Conservation (phyloP, 2,797 vertebrate species). For the Acomys russatus region DNA sequence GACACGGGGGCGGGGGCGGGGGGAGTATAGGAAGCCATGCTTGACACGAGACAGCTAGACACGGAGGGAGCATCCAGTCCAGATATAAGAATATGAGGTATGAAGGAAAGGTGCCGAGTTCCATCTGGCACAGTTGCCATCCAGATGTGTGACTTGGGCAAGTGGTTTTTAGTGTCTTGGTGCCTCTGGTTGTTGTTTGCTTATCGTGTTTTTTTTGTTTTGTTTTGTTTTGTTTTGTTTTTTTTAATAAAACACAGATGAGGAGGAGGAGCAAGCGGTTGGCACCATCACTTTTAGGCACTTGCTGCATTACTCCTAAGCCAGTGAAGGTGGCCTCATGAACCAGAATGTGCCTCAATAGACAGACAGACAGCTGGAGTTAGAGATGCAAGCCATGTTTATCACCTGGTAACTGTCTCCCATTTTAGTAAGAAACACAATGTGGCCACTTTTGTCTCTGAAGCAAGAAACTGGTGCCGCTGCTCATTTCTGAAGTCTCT, state of each 20-base stretch:
- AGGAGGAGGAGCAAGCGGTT: background rate
- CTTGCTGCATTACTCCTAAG: background rate
- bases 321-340: background rate
- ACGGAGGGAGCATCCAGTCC: background rate
- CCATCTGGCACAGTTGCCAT: background rate
- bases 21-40: background rate
- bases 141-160: background rate
- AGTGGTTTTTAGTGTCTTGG: background rate
- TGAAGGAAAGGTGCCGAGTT: background rate
- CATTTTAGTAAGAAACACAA: background rate
- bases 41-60: background rate
- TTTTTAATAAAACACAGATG: background rate
- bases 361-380: background rate
- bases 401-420: background rate
- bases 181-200: background rate
- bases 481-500: background rate
- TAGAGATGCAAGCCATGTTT: background rate
- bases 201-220: background rate
- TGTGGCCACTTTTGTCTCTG: background rate
- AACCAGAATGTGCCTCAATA: background rate
- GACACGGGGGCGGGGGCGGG: background rate
- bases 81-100: background rate
- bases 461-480: slow-evolving; percentile 28
- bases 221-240: slow-evolving; percentile 15
- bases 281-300: background rate